Base-by-base conservation (phyloP, 35 echinoderm and acorn worm genomes). In the Patiria miniata region DNA sequence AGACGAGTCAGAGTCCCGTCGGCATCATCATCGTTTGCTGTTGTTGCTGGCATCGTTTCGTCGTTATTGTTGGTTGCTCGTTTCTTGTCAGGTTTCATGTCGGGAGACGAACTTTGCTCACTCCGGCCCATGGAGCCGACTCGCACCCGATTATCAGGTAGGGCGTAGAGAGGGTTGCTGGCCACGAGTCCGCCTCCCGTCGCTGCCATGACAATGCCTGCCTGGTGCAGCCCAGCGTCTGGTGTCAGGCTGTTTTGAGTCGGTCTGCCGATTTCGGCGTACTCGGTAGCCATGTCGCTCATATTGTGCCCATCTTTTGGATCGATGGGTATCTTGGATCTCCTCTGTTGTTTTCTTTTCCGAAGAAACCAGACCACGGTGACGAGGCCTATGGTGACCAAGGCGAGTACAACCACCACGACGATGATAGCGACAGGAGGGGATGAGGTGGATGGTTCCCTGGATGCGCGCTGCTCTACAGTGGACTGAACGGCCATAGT, bases 291-390 rank as follows among this genome's bases (percentile, higher is more conserved):
- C 2, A 73, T 9, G 2, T 73, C 65, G 26, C 29, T 36, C 65
- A 73, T 73, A 14, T 73, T 73, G 26, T 73, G 29, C 34, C 65
- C 65, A 73, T 32, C 29, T 73, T 73, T 73, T 14, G 65, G 65
- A 34, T 73, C 65, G 34, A 73, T 73, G 5, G 65, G 65, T 32
- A 73, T 73, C 65, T 32, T 73, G 23, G 65, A 73, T 34, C 34
- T 73, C 8, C 26, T 30, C 42, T 6, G 12, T 47, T 12, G 42
- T 73, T 73, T 73, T 34, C 34, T 73, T 0, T 9, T 73, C 34
- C 26, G 26, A 14, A 32, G 19, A 26, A 26, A 36, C 16, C 34
- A 14, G 2, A 30, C 1, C 65, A 73, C 3, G 8, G 34, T 1
- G 37, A 80, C 37, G 16, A 80, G 8, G 26, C 36, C 26, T 30